Evolutionary conservation across 2,797 vertebrate species (phyloP).

Genomic region (Acanthornis magna): DNA sequence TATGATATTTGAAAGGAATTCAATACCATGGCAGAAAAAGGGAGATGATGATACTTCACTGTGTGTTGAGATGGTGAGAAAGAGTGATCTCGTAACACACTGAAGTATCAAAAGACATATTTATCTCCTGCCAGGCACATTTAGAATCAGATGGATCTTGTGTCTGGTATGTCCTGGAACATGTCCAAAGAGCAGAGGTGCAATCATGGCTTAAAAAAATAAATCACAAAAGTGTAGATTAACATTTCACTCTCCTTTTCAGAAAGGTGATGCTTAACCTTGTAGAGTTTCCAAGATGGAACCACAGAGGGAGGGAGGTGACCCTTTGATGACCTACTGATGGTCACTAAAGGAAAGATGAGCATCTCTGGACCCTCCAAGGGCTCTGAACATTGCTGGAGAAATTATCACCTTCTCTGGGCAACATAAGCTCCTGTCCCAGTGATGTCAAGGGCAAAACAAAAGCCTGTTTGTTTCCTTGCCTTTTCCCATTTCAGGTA

Average conservation of each 20-base stretch:
- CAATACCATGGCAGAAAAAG: neutral
- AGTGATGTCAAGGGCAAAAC: neutral
- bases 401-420: neutral
- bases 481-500: neutral
- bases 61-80: neutral
- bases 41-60: neutral
- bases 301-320: neutral
- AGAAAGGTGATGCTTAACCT: neutral
- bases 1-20: neutral
- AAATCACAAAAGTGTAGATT: neutral
- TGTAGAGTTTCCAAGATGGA: neutral
- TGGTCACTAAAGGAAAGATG: neutral
- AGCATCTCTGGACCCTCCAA: neutral
- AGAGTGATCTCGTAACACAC: neutral
- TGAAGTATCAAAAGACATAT: accelerated
- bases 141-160: neutral
- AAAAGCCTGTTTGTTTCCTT: neutral
- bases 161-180: neutral
- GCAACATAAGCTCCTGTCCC: neutral
- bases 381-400: neutral
- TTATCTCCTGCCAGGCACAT: neutral
- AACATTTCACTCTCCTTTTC: neutral
- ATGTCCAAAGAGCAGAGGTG: neutral
- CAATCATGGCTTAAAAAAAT: neutral
- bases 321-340: neutral